Conservation (phyloP, 1,140 invertebrate genomes). For the Drosophila kepulauana region DNA sequence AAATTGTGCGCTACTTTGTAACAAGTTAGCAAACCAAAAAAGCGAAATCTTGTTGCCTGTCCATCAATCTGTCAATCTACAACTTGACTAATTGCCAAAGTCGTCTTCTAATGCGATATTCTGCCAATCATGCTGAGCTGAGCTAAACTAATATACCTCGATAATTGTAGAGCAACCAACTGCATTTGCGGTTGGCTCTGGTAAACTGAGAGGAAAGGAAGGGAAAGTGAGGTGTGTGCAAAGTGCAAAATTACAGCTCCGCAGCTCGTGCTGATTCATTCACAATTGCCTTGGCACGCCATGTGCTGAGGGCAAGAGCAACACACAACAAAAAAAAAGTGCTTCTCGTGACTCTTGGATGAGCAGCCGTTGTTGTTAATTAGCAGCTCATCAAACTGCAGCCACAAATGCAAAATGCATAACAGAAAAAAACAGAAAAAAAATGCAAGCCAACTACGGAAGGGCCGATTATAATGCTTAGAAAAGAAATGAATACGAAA, state of each 20-base stretch:
- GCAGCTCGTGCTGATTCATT: slow-evolving; percentile 78
- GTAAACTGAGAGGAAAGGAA: background rate
- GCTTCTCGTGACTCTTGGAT: slow-evolving; percentile 46
- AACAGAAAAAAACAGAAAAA: background rate
- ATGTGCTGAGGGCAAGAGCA: slow-evolving; percentile 34
- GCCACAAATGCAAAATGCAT: slow-evolving; percentile 65
- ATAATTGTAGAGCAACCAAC: slow-evolving; percentile 16
- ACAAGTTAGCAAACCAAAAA: background rate
- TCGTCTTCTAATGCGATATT: slow-evolving; percentile 9
- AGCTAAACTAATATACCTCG: slow-evolving; percentile 37
- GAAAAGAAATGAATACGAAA: slow-evolving; percentile 18
- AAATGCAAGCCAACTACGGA: slow-evolving; percentile 8
- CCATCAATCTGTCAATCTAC: slow-evolving; percentile 35
- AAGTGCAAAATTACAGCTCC: slow-evolving; percentile 77
- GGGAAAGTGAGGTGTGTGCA: slow-evolving; percentile 37
- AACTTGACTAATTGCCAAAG: slow-evolving; percentile 31
- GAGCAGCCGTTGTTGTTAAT: slow-evolving; percentile 61
- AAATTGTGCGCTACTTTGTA: background rate
- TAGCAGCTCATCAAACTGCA: slow-evolving; percentile 79
- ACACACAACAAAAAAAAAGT: background rate
- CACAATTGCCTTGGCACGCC: slow-evolving; percentile 64
- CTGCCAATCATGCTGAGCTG: slow-evolving; percentile 18
- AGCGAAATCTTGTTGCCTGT: slow-evolving; percentile 39
- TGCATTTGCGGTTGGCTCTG: background rate
- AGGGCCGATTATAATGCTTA: slow-evolving; percentile 22